Conservation (phyloP, 2,113 vertebrate genomes). For the Elanus axillaris region DNA sequence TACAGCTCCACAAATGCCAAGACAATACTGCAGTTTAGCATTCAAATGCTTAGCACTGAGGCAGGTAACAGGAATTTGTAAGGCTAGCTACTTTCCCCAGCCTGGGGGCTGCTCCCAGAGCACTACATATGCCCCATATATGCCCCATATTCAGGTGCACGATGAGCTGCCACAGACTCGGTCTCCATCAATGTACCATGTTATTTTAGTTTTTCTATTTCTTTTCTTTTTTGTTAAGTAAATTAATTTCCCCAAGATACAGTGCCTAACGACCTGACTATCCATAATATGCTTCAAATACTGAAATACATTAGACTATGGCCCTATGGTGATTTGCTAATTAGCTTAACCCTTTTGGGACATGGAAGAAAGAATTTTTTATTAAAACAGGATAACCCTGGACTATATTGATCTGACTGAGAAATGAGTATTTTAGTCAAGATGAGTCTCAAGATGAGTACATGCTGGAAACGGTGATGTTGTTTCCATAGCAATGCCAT, state of each 20-base stretch:
- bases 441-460: conserved; percentile 45
- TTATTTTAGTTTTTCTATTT: background rate
- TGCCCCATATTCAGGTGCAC: background rate
- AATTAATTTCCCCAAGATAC: conserved; percentile 1
- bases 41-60: background rate
- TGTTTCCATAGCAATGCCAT: conserved; percentile 65
- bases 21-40: background rate
- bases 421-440: conserved; percentile 42
- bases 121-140: background rate
- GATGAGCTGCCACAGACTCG: background rate
- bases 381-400: conserved; percentile 51
- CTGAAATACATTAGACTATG: conserved; percentile 29
- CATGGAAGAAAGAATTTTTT: conserved; percentile 28
- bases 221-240: background rate
- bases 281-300: conserved; percentile 18
- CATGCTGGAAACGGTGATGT: background rate
- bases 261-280: background rate
- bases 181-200: background rate
- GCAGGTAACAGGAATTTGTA: background rate
- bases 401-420: conserved; percentile 44
- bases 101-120: background rate
- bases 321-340: conserved; percentile 46
- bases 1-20: background rate
- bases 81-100: background rate
- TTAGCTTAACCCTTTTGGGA: conserved; percentile 57